Percentiles rank a stretch among this genome's conserved stretches.
Conservation (phyloP, 2,113 vertebrate genomes). For the Coregonus clupeaformis region DNA sequence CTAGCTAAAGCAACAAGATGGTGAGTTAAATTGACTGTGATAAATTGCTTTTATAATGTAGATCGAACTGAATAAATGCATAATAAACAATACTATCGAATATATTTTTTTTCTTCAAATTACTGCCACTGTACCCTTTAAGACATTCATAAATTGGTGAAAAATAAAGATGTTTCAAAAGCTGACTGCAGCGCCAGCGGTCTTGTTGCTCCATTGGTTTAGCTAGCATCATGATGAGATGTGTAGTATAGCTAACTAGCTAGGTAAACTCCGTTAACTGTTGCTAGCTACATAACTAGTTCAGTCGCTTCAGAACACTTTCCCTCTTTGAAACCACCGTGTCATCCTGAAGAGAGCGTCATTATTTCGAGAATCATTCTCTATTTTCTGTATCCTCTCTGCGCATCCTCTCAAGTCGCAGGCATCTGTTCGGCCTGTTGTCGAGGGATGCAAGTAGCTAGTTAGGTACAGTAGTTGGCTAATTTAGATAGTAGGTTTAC, state of each 20-base stretch:
- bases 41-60: conserved; percentile 20
- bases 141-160: background rate
- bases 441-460: no score
- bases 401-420: no score
- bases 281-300: background rate
- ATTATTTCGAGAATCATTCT: no score
- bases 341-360: no score
- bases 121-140: background rate
- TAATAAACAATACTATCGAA: background rate
- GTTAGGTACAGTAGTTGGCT: no score
- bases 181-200: conserved; percentile 14
- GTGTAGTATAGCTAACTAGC: conserved; percentile 49
- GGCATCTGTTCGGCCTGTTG: no score
- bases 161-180: conserved; percentile 14
- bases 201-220: conserved; percentile 50
- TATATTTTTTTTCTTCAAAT: background rate
- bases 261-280: conserved; percentile 29
- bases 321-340: no score
- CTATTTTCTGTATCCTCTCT: no score
- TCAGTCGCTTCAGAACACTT: background rate
- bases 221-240: conserved; percentile 44
- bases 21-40: conserved; percentile 66
- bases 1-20: conserved; percentile 76
- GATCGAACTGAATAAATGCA: background rate
- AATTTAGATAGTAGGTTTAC: no score